These are phyloP conservation scores for Pherbina coryleti DNA, from an alignment of 2,888 invertebrate species.

Conservation along the genomic window DNA sequence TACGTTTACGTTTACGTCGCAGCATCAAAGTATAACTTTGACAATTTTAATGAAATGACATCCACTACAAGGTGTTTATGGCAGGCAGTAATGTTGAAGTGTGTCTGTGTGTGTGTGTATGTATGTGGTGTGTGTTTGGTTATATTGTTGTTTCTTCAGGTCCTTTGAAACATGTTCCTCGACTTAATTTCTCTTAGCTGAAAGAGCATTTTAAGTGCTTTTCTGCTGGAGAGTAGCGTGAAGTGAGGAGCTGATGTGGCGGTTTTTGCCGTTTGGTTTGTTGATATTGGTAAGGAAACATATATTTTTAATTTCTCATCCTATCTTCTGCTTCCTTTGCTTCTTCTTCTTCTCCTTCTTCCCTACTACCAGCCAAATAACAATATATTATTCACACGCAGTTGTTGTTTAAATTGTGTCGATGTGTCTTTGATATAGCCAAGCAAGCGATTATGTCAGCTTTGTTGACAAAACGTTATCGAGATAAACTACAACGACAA, in stretches of 20 bases:
- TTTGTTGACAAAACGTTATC: conserved; percentile 44
- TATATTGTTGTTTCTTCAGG: not conserved
- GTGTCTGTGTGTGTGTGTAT: not conserved
- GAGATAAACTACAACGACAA: conserved; percentile 54
- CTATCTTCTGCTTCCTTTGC: not conserved
- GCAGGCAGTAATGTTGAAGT: conserved; percentile 34
- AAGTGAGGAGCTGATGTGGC: not conserved
- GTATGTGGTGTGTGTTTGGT: not conserved
- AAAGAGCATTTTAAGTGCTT: conserved; percentile 32
- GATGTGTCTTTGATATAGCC: conserved; percentile 46
- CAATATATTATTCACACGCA: not conserved
- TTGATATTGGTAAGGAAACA: not conserved
- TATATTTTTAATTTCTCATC: not conserved
- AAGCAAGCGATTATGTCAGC: conserved; percentile 60
- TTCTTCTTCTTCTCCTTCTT: not conserved
- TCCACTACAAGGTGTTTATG: conserved; percentile 49
- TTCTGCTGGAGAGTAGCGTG: not conserved
- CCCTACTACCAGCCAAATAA: not conserved
- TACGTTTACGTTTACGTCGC: conserved; percentile 22
- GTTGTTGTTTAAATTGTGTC: conserved; percentile 7
- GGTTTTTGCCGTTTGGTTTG: not conserved
- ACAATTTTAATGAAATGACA: conserved; percentile 66
- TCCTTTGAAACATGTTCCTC: conserved; percentile 8
- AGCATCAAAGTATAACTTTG: conserved; percentile 43
- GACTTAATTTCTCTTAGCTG: conserved; percentile 28